Conservation (phyloP, 2,113 vertebrate genomes). For the Dasyprocta punctata region DNA sequence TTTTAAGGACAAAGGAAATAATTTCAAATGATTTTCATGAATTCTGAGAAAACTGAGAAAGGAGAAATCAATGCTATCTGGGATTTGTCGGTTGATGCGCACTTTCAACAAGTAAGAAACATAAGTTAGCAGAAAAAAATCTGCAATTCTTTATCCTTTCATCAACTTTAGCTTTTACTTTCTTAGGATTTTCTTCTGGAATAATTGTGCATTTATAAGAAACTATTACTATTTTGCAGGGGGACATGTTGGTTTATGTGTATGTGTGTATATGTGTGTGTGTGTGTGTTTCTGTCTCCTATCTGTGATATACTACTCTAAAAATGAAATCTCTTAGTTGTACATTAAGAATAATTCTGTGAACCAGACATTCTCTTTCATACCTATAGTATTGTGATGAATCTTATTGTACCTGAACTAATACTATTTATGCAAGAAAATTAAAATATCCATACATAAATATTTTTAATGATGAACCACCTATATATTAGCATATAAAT, state of each 20-base stretch:
- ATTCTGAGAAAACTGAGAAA: not conserved
- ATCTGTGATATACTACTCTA: not conserved
- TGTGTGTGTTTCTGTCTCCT: not conserved
- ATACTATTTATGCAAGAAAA: conserved; percentile 25
- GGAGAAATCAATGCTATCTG: not conserved
- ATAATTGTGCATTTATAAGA: not conserved
- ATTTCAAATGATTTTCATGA: not conserved
- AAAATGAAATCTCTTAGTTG: not conserved
- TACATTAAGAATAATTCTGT: not conserved
- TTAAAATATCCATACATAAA: conserved; percentile 6
- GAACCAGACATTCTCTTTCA: not conserved
- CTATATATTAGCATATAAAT: not conserved
- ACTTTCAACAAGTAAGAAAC: not conserved
- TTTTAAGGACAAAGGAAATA: not conserved
- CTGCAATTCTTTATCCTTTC: not conserved
- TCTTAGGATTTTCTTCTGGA: not conserved
- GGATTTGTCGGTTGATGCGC: not conserved
- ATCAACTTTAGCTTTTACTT: not conserved
- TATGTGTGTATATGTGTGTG: not conserved
- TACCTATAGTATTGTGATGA: not conserved
- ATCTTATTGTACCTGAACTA: not conserved
- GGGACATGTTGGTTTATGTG: not conserved
- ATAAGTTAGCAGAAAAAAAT: not conserved
- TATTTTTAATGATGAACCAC: not conserved
- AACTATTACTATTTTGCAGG: not conserved